These are phyloP conservation scores for Electrophaes corylata DNA, from an alignment of 2,888 invertebrate species.

Conservation along the genomic window DNA sequence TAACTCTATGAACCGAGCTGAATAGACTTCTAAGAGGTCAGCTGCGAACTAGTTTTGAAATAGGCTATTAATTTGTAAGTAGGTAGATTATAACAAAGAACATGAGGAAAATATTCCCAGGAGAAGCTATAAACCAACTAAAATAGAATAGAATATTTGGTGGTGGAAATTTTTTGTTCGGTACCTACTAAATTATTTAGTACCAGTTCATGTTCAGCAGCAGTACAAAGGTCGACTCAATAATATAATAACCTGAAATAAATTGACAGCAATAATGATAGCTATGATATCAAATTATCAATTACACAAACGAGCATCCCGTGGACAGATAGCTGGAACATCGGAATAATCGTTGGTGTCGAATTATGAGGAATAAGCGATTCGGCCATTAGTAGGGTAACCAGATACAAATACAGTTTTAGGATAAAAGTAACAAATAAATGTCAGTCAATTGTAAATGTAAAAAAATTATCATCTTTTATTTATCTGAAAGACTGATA, in stretches of 20 bases:
- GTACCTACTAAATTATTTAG: no score
- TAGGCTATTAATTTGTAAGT: conserved; percentile 23
- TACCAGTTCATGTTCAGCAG: no score
- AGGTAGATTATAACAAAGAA: conserved; percentile 7
- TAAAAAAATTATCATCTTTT: no score
- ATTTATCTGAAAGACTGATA: no score
- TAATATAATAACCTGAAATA: conserved; percentile 17
- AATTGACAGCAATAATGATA: conserved; percentile 16
- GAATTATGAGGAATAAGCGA: conserved; percentile 62
- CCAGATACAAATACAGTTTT: conserved; percentile 10
- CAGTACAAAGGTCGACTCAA: no score
- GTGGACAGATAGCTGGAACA: conserved; percentile 42
- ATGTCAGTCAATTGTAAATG: no score
- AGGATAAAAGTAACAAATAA: neutral
- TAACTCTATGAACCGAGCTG: conserved; percentile 4
- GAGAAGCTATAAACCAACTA: neutral
- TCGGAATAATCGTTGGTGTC: conserved; percentile 54
- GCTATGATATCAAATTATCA: conserved; percentile 26
- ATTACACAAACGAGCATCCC: conserved; percentile 29
- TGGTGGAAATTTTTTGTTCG: no score
- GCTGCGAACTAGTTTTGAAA: conserved; percentile 22
- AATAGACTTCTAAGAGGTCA: conserved; percentile 20
- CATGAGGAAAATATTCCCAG: neutral
- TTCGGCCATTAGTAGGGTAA: conserved; percentile 55
- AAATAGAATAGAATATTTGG: no score